Base-by-base conservation (phyloP, 2,797 vertebrate species). In the Bucorvus abyssinicus region DNA sequence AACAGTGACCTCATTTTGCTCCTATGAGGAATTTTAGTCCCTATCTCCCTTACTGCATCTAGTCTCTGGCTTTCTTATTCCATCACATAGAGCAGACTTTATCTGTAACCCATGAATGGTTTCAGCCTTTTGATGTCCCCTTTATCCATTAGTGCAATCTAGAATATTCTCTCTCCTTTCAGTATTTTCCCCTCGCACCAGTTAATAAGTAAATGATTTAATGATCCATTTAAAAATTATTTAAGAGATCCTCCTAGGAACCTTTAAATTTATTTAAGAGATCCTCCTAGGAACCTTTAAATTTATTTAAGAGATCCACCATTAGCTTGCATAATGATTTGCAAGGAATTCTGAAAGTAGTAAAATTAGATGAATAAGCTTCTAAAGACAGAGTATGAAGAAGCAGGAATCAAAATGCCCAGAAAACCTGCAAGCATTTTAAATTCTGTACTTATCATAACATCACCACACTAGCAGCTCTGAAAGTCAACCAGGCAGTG, bases 1-100 rank as follows among this genome's bases (percentile, higher is more conserved):
- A 90, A 82, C 14, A 73, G n/a, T 90, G 78, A 89, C 52, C 53
- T 84, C 53, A 60, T 93, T 94, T 88, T 86, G 61, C 61, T 89
- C 16, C 34, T 60, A 32, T 71, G 12, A 53, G 38, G 60, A 87
- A 14, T 80, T 87, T 64, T n/a, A 78, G 50, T 59, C 23, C 44
- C 11, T 76, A 44, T 30, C 55, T 90, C 44, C 49, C 91, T 76
- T 45, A 59, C 23, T 32, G 29, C 70, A 87, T 22, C 26, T 55
- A 38, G 42, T 75, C 19, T 12, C 36, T 59, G 32, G 17, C 18
- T 78, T 91, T 92, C 80, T 89, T 69, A 61, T 42, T 93, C 18
- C 40, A 23, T 32, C 3, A 4, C 34, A 53, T 57, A 59, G 15
- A 84, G 45, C 23, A 69, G 84, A 57, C 20, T 34, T 91, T 70